Percentiles rank a stretch among this genome's conserved stretches.
phyloP scores from a whole-genome alignment of 2,888 invertebrate genomes.

The Cerceris rybyensis region DNA sequence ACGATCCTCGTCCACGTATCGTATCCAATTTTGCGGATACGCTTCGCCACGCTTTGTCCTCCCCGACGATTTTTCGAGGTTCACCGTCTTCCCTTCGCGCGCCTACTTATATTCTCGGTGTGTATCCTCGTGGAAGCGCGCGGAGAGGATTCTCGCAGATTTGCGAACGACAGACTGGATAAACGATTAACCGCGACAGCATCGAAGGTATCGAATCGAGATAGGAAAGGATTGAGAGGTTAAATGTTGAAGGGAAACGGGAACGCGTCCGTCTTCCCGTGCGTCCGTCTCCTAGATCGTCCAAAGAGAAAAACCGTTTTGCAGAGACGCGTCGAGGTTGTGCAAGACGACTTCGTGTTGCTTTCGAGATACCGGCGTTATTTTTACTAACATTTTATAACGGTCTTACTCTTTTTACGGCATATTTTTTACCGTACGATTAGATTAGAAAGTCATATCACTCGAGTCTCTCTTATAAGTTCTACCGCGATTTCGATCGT shows the following conservation, averaged over 20 bases:
- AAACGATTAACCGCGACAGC: conserved; percentile 4
- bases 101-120: conserved; percentile 53
- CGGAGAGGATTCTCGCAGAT: conserved; percentile 2
- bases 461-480: background rate
- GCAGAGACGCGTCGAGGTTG: conserved; percentile 12
- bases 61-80: too few species aligned
- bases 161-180: too few species aligned
- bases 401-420: conserved; percentile 35
- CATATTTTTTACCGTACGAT: conserved; percentile 36
- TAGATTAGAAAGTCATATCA: background rate
- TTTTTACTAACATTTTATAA: conserved; percentile 57
- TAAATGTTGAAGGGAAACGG: background rate
- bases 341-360: conserved; percentile 32
- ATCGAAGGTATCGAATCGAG: conserved; percentile 4
- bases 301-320: conserved; percentile 32
- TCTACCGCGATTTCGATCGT: too few species aligned
- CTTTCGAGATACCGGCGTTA: conserved; percentile 49
- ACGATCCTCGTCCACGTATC: background rate
- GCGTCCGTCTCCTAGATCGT: conserved; percentile 47
- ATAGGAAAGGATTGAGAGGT: background rate
- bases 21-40: background rate
- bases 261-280: conserved; percentile 45
- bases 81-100: background rate
- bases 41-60: too few species aligned
- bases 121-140: conserved; percentile 46